Conservation (phyloP, 2,113 vertebrate species). For the Caretta caretta region DNA sequence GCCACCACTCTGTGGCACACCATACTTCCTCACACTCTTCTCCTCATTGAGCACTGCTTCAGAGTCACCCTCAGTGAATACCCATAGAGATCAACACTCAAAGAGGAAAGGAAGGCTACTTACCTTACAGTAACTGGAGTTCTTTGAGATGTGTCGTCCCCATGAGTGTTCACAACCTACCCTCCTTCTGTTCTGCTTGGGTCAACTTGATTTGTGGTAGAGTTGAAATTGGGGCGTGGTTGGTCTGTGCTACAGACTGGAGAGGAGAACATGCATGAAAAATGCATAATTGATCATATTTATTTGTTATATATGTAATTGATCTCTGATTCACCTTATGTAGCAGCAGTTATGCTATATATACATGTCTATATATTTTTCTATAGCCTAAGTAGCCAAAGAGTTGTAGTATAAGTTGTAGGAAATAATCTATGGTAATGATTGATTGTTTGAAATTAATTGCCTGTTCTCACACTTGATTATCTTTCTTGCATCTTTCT, state of each 20-base stretch:
- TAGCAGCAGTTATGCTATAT: neutral
- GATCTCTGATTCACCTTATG: slow-evolving; percentile 27
- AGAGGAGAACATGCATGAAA: neutral
- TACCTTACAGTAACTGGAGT: neutral
- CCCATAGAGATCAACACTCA: neutral
- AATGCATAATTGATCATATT: neutral
- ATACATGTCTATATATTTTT: slow-evolving; percentile 5
- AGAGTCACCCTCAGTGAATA: too few relatives aligned
- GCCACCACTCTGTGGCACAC: too few relatives aligned
- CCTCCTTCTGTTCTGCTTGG: neutral
- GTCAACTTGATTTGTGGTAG: neutral
- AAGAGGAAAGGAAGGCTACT: neutral
- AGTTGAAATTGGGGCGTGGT: neutral
- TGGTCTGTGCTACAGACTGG: neutral
- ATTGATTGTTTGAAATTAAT: slow-evolving; percentile 38
- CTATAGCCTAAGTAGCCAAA: neutral
- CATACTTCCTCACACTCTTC: too few relatives aligned
- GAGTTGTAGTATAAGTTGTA: too few relatives aligned
- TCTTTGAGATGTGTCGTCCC: neutral
- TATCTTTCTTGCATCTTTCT: slow-evolving; percentile 19
- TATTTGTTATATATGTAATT: neutral
- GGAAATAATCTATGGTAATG: neutral
- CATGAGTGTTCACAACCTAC: too few relatives aligned
- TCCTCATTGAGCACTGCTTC: too few relatives aligned
- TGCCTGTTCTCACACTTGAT: slow-evolving; percentile 14